Evolutionary conservation across 2,888 invertebrate genomes (phyloP), one percentile per base, ranked within the genome.

Genomic region (Schrankia costaestrigalis): DNA sequence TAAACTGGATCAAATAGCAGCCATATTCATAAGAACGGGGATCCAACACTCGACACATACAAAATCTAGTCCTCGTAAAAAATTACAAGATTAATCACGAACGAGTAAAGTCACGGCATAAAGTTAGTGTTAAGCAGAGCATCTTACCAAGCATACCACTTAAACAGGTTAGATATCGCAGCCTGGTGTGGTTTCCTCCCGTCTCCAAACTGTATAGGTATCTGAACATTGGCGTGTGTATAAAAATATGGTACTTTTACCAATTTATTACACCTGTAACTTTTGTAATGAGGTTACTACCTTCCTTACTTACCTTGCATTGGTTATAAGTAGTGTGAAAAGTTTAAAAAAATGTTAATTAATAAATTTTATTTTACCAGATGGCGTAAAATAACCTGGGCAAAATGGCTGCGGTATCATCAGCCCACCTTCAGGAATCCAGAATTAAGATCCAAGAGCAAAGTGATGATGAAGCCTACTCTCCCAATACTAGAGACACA

Each of bases 371-470:
- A 55, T 52, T 29, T 32, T 59, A 43, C 41, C 73, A 87, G 86
- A 87, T 87, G 86, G 82, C 82, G 78, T 85, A 78, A 78, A 28
- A 17, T 32, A 17, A 24, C 13, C 18, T 13, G 32, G 23, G 3
- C 55, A 78, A 76, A 41, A 89, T 88, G 88, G 88, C 88, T 58
- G 88, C 89, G 61, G 88, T 88, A 41, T 80, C 85, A 21, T 74
- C 79, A 46, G 74, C 81, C 56, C 85, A 84, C 56, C 67, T 81
- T 18, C 78, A 76, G 51, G 80, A 82, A 38, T 68, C 77, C 30
- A 35, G 56, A 21, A 82, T 85, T 24, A 86, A 87, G 46, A 78
- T 85, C 18, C 85, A 84, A 43, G 86, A 86, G 13, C 75, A 79
- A 24, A 86, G 86, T 57, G 89, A 89, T 38, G 88, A 88, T 26